Base-by-base conservation (phyloP, 2,797 vertebrate genomes). In the Peromyscus eremicus region DNA sequence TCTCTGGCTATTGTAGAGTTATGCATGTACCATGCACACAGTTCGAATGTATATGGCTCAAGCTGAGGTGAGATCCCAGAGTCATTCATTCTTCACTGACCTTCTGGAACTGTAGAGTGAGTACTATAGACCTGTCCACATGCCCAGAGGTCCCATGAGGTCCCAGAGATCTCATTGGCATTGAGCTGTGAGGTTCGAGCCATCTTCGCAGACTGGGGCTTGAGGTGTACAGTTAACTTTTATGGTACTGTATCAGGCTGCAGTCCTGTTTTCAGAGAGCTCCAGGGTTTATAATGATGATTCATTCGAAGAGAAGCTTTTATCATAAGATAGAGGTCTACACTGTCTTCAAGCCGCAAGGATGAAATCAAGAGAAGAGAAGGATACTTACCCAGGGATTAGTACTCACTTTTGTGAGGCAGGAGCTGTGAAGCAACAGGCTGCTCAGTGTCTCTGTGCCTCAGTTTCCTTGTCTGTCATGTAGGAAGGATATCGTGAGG, bases 351-450 rank as follows among this genome's bases (percentile, higher is more conserved):
- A 88, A 25, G 29, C 12, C 2, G 2, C n/a, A 83, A 75, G 91
- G 96, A 55, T 68, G 14, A 96, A 91, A 89, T 84, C 77, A 90
- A 49, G 23, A 76, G 82, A 81, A 84, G 76, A 82, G 29, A 40
- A 66, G 91, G 37, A 81, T 49, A 84, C 37, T 79, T n/a, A 13
- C 14, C 4, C 23, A 19, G 29, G 13, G 68, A 37, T 62, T 86
- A 17, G 37, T 32, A 52, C 87, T 94, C 73, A 57, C 46, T 89
- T 82, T 88, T 90, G 92, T 94, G 52, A 90, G 25, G 76, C 46
- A 68, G 37, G 29, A 29, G 6, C 52, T 4, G 6, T 32, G 89
- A 84, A 55, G 25, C 32, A 46, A 19, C 0, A 13, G 29, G 29
- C 27, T 2, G 12, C 11, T 19, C 34, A n/a, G 34, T 34, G n/a